Percentiles rank a stretch among this genome's conserved stretches.
Evolutionary conservation across 2,888 invertebrate species (phyloP).

Genomic region (Chrysomela aeneicollis): DNA sequence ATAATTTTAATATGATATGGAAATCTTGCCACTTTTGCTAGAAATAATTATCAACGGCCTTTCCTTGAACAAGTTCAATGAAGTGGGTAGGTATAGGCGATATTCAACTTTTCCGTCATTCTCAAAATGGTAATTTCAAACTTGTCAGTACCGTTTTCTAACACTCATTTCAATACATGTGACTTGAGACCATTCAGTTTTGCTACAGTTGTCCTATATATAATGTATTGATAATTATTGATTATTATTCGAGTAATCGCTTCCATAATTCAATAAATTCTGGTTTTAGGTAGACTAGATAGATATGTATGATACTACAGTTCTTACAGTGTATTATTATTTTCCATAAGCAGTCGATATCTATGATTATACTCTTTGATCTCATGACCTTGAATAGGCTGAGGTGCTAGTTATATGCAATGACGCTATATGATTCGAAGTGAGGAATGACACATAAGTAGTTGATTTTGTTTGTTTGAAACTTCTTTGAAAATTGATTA

Average conservation of each 20-base stretch:
- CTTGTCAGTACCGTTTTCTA: background rate
- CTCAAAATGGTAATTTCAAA: background rate
- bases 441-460: background rate
- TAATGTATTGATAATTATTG: too few relatives aligned
- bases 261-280: background rate
- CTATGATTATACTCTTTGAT: background rate
- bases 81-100: too few relatives aligned
- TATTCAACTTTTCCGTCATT: too few relatives aligned
- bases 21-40: too few relatives aligned
- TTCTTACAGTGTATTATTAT: background rate
- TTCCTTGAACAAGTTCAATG: too few relatives aligned
- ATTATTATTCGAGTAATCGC: background rate
- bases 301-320: too few relatives aligned
- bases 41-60: too few relatives aligned
- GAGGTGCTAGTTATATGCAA: background rate
- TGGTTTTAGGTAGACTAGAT: background rate
- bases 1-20: too few relatives aligned
- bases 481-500: background rate
- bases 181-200: background rate
- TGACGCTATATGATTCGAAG: background rate
- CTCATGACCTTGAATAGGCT: background rate
- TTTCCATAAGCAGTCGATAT: background rate
- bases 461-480: background rate
- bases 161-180: conserved; percentile 11
- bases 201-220: too few relatives aligned